Percentiles rank a stretch among this genome's conserved stretches.
Evolutionary conservation across 2,113 vertebrate genomes (phyloP).

Genomic region (Casuarius casuarius): DNA sequence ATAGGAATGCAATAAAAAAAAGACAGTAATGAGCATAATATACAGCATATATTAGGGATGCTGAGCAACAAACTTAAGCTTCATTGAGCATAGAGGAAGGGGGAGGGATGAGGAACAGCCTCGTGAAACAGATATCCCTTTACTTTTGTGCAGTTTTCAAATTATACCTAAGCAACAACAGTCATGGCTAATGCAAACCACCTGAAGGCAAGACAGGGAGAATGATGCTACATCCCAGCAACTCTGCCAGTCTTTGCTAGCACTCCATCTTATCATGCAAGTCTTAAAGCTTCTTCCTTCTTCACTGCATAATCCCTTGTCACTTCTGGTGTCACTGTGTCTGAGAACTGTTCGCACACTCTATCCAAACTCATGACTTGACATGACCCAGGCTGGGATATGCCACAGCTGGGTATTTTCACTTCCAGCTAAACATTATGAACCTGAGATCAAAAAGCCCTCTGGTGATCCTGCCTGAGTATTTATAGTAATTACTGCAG

Average conservation of each 20-base stretch:
- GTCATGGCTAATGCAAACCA: not conserved
- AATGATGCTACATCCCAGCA: not conserved
- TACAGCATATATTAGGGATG: not conserved
- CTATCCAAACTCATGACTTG: not conserved
- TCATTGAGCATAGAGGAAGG: not conserved
- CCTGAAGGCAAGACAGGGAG: not conserved
- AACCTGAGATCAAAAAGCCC: not conserved
- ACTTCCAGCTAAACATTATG: not conserved
- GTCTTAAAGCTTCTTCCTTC: not conserved
- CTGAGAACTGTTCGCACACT: not conserved
- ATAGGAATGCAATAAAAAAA: not conserved
- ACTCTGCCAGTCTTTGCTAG: not conserved
- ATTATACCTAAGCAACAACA: not conserved
- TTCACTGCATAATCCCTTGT: not conserved
- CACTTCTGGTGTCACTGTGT: not conserved
- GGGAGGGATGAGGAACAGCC: not conserved
- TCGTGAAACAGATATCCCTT: not conserved
- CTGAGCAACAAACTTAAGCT: not conserved
- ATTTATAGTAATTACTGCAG: not conserved
- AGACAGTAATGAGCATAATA: not conserved
- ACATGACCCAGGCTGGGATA: accelerated
- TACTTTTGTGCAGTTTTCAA: not conserved
- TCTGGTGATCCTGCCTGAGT: not conserved
- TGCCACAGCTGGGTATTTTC: not conserved
- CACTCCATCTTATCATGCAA: not conserved